These are phyloP conservation scores for Plectropomus leopardus DNA, from an alignment of 2,113 vertebrate species.

Conservation along the genomic window DNA sequence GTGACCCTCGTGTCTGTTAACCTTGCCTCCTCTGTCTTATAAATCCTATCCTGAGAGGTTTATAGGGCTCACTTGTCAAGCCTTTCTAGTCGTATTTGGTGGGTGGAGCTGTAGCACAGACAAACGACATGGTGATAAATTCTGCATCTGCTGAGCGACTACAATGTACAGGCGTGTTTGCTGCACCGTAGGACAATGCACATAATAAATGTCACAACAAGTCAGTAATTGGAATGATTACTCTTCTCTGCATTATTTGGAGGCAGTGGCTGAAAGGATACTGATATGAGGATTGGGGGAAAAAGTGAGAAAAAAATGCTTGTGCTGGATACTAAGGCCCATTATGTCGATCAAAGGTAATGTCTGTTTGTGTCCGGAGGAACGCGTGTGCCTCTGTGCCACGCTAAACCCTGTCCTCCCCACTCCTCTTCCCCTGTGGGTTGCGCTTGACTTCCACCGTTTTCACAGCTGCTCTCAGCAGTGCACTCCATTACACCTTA, in stretches of 20 bases:
- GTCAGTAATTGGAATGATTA: conserved; percentile 48
- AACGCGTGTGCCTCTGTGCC: conserved; percentile 43
- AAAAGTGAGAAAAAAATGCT: background rate
- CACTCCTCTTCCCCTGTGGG: conserved; percentile 74
- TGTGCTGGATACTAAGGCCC: conserved; percentile 15
- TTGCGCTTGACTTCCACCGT: conserved; percentile 80
- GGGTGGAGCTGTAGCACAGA: conserved; percentile 63
- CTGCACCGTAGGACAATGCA: conserved; percentile 30
- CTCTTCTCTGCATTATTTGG: background rate
- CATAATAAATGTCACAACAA: conserved; percentile 42
- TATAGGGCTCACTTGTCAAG: conserved; percentile 74
- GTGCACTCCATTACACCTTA: conserved; percentile 85
- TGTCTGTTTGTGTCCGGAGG: conserved; percentile 64
- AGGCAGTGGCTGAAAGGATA: background rate
- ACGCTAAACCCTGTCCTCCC: conserved; percentile 63
- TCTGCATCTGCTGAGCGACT: conserved; percentile 51
- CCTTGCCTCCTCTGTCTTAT: conserved; percentile 74
- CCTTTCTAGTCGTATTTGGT: conserved; percentile 64
- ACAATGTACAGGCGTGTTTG: conserved; percentile 23
- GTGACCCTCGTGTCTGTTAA: conserved; percentile 81
- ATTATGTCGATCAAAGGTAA: conserved; percentile 53
- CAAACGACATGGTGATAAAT: conserved; percentile 64
- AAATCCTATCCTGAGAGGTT: conserved; percentile 74
- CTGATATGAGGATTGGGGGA: conserved; percentile 10
- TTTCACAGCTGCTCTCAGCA: conserved; percentile 82